Base-by-base conservation (phyloP, 2,113 vertebrate species). In the Myrmecobius fasciatus region DNA sequence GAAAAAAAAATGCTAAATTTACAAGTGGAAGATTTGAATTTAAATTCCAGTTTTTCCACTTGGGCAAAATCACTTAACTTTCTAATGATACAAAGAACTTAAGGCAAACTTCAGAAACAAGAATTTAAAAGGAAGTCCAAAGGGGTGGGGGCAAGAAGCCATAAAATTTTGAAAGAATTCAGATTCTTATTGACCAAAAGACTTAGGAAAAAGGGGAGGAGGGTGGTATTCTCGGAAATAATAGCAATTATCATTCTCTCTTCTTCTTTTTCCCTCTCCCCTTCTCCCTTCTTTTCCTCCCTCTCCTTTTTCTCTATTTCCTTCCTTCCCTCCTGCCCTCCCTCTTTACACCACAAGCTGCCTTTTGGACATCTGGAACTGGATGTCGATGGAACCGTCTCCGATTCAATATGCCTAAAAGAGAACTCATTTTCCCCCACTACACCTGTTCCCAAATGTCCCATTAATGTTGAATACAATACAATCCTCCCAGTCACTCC, bases 361-460 rank as follows among this genome's bases (percentile, higher is more conserved):
- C 31, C 28, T 67, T 67, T 36, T 67, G 12, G 56, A 67, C 28
- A 67, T 36, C 56, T 67, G 3, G 54, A 67, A 83, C 36, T 20
- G 17, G 36, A 83, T 43, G 17, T 83, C 67, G n/a, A 83, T 83
- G 20, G 67, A 43, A 6, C 5, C 67, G 22, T n/a, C 67, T 83
- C 67, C 67, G 43, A 43, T 83, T 83, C 67, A 83, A 22, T 43
- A 22, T 24, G n/a, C 43, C n/a, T 26, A 89, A 91, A 92, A 52
- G 22, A 93, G 28, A 95, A 89, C 17, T 49, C 94, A 49, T 36
- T 75, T 47, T 3, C 36, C 20, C 1, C 46, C 36, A 88, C 9
- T 95, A 53, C 51, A 91, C 89, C 90, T 60, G 22, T n/a, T 51
- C n/a, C 36, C 47, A n/a, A 52, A 88, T 56, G 94, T 94, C 92